Evolutionary conservation across 1,140 invertebrate species (phyloP).

Genomic region (Zaprionus inermis): DNA sequence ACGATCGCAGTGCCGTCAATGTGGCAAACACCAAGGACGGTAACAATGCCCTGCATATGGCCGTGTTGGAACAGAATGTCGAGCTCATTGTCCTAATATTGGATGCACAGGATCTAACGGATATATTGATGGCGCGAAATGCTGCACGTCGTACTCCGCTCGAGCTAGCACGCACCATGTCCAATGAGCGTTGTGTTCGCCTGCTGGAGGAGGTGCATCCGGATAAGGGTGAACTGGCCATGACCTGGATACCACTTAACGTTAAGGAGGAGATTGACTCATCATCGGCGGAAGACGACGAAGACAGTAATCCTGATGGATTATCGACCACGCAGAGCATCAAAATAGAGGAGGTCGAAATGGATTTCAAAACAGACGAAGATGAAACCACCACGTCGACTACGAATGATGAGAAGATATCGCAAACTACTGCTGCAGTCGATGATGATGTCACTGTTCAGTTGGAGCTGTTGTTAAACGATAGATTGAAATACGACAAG

Average conservation of each 20-base stretch:
- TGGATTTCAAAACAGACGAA: slow-evolving; percentile 48
- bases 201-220: slow-evolving; percentile 59
- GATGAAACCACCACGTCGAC: slow-evolving; percentile 22
- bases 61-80: slow-evolving; percentile 83
- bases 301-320: slow-evolving; percentile 37
- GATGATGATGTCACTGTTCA: slow-evolving; percentile 11
- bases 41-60: slow-evolving; percentile 86
- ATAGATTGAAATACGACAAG: slow-evolving; percentile 37
- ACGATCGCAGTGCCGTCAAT: slow-evolving; percentile 85
- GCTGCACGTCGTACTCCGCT: slow-evolving; percentile 64
- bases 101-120: slow-evolving; percentile 62
- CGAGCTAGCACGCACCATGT: slow-evolving; percentile 57
- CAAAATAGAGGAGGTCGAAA: slow-evolving; percentile 39
- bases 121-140: slow-evolving; percentile 65
- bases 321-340: slow-evolving; percentile 3
- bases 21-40: slow-evolving; percentile 85
- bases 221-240: slow-evolving; percentile 50
- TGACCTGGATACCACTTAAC: slow-evolving; percentile 70
- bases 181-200: slow-evolving; percentile 47
- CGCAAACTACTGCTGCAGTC: neutral
- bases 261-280: slow-evolving; percentile 67
- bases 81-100: slow-evolving; percentile 85
- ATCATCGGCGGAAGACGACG: slow-evolving; percentile 71
- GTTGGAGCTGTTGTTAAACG: slow-evolving; percentile 38
- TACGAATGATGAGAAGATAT: slow-evolving; percentile 22